Percentiles rank a stretch among this genome's conserved stretches.
phyloP scores from a whole-genome alignment of 1,140 invertebrate species.

The Cyclina sinensis region DNA sequence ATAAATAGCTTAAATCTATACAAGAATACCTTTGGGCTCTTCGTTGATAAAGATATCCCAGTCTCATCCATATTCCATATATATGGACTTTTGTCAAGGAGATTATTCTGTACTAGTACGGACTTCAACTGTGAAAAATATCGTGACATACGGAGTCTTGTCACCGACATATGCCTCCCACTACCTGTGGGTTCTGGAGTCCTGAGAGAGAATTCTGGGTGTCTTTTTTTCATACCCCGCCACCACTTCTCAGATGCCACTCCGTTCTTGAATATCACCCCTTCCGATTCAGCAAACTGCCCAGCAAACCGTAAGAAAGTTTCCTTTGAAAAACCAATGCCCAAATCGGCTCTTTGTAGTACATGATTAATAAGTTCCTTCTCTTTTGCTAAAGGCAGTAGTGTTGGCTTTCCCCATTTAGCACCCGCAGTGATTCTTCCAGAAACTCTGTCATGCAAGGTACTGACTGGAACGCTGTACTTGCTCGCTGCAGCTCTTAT shows the following conservation, averaged over 20 bases:
- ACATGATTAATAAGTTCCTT: no score
- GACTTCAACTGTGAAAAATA: no score
- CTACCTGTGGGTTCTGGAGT: background rate
- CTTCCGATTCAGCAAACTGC: background rate
- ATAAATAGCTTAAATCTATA: no score
- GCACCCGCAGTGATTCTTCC: no score
- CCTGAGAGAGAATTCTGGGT: background rate
- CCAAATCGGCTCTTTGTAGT: no score
- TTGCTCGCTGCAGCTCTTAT: no score
- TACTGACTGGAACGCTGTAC: no score
- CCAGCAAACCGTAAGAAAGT: no score
- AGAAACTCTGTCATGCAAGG: no score
- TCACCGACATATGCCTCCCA: background rate
- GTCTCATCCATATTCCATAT: conserved; percentile 68
- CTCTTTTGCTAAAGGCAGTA: no score
- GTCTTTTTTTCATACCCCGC: background rate
- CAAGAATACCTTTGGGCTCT: background rate
- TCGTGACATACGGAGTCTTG: background rate
- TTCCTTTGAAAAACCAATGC: no score
- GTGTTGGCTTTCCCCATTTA: no score
- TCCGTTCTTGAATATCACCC: background rate
- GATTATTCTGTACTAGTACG: background rate
- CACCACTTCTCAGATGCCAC: background rate
- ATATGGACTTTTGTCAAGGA: background rate
- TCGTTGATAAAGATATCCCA: background rate